phyloP scores from a whole-genome alignment of 2,888 invertebrate genomes.

The Melipona beecheii region DNA sequence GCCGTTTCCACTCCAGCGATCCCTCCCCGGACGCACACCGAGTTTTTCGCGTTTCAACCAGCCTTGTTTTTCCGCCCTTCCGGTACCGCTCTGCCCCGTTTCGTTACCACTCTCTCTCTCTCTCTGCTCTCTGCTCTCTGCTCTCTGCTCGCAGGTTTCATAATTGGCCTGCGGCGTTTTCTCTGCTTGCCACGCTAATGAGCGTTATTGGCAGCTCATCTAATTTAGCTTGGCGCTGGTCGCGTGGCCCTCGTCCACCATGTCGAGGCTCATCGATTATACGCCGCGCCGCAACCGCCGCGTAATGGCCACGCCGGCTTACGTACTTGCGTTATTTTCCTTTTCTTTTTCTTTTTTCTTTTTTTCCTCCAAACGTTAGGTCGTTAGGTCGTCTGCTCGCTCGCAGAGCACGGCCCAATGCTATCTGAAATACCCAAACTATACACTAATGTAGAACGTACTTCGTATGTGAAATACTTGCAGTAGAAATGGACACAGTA shows the following conservation, averaged over 20 bases:
- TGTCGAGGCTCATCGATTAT: constrained; percentile 62
- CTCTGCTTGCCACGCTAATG: constrained; percentile 69
- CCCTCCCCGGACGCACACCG: background rate
- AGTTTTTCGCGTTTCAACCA: constrained; percentile 29
- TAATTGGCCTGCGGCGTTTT: constrained; percentile 69
- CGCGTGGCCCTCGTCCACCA: constrained; percentile 54
- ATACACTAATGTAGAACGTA: background rate
- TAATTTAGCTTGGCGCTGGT: constrained; percentile 68
- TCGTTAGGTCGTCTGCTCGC: constrained; percentile 1
- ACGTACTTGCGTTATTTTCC: too few relatives aligned
- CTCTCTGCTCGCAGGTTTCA: constrained; percentile 59
- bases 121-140: too few relatives aligned
- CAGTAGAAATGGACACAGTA: too few relatives aligned
- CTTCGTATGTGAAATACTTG: too few relatives aligned
- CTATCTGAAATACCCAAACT: background rate
- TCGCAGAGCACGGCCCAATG: too few relatives aligned
- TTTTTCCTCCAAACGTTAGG: background rate
- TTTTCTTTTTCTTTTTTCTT: background rate
- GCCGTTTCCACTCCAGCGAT: constrained; percentile 21
- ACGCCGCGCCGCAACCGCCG: constrained; percentile 70
- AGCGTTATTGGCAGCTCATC: constrained; percentile 71
- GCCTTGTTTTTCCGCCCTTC: constrained; percentile 14
- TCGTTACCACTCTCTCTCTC: too few relatives aligned
- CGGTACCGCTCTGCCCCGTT: too few relatives aligned
- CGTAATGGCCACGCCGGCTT: constrained; percentile 67